Conservation (phyloP, 2,888 invertebrate species). For the Apantesis nais region DNA sequence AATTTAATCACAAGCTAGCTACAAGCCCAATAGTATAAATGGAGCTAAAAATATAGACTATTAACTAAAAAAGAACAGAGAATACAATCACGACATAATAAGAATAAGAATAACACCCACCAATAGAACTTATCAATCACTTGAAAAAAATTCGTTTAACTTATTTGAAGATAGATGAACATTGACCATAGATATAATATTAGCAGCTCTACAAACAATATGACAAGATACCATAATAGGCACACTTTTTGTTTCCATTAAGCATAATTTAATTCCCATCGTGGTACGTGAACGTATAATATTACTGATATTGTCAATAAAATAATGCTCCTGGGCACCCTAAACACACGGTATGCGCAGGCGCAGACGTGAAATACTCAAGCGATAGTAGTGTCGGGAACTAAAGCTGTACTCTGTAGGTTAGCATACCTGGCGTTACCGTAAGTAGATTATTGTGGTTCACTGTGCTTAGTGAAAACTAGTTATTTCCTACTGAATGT, state of each 20-base stretch:
- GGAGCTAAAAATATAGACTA: too few species aligned
- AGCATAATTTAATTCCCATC: not conserved
- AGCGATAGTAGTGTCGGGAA: slow-evolving; percentile 32
- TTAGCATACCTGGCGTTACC: slow-evolving; percentile 14
- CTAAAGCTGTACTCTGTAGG: slow-evolving; percentile 18
- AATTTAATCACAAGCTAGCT: too few species aligned
- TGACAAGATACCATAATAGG: too few species aligned
- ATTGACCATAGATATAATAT: not conserved
- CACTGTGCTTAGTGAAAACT: slow-evolving; percentile 24
- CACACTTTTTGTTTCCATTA: too few species aligned
- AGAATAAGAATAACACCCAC: too few species aligned
- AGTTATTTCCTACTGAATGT: slow-evolving; percentile 15
- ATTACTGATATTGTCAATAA: not conserved
- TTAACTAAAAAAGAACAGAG: too few species aligned
- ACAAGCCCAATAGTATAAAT: not conserved
- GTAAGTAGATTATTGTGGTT: slow-evolving; percentile 25
- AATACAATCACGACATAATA: not conserved
- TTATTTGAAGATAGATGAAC: not conserved
- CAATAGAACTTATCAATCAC: not conserved
- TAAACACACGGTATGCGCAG: slow-evolving; percentile 33
- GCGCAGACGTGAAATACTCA: slow-evolving; percentile 44
- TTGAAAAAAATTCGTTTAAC: not conserved
- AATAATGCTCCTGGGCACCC: slow-evolving; percentile 12
- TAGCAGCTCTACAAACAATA: not conserved
- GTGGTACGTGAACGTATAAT: not conserved